Conservation (phyloP, 2,113 vertebrate genomes). For the Amphilophus citrinellus region DNA sequence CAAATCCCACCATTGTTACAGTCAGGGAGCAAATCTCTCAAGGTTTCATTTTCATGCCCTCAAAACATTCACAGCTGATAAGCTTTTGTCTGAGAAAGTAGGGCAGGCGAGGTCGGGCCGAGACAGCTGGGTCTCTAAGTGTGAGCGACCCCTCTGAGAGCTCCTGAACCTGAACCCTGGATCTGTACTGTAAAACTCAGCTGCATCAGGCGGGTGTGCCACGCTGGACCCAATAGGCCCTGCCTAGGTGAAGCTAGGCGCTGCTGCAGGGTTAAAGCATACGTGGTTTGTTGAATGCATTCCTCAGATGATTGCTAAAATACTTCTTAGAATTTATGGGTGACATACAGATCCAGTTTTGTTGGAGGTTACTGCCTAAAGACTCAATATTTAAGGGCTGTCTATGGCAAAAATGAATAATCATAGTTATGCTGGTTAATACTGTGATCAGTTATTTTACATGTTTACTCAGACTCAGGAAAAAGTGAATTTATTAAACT, state of each 20-base stretch:
- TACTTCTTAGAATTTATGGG: background rate
- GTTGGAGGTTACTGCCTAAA: background rate
- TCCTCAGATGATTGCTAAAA: slow-evolving; percentile 8
- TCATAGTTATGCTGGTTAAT: background rate
- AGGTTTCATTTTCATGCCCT: slow-evolving; percentile 27
- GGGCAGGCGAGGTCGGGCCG: background rate
- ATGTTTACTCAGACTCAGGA: background rate
- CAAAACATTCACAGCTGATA: slow-evolving; percentile 51
- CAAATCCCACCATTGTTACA: background rate
- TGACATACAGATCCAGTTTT: background rate
- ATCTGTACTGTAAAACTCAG: background rate
- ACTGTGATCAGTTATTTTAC: background rate
- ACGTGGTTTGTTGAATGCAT: background rate
- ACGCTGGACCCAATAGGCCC: background rate
- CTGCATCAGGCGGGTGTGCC: slow-evolving; percentile 25
- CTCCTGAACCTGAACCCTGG: slow-evolving; percentile 1
- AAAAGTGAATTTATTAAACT: background rate
- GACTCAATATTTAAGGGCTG: background rate
- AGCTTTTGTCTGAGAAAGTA: slow-evolving; percentile 31
- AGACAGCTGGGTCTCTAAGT: slow-evolving; percentile 7
- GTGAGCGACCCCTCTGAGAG: background rate
- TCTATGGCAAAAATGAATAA: background rate
- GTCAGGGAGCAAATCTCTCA: slow-evolving; percentile 17
- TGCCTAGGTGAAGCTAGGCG: background rate
- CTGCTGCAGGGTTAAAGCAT: background rate